Base-by-base conservation (phyloP, 1,140 invertebrate species). In the Belonocnema kinseyi region DNA sequence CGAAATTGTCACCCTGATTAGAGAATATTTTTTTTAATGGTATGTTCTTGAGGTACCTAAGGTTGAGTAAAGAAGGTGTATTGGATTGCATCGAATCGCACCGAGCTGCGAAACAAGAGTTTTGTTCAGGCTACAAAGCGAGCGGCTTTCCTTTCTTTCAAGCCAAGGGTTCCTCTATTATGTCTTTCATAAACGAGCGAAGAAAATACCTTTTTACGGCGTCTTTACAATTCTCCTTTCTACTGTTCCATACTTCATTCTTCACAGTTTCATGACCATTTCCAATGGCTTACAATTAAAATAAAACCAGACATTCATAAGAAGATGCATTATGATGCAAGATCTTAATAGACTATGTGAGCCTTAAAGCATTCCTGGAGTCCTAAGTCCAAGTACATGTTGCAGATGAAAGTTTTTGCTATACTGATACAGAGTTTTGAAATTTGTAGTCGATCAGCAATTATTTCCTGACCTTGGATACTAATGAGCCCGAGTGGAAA, bases 81-180 rank as follows among this genome's bases (percentile, higher is more conserved):
- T 66, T 66, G 26, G 14, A 40, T 40, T 46, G 61, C 61, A 40
- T 66, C 61, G 61, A 66, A 66, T 66, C 46, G 61, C 61, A 66
- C 13, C 6, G 61, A 66, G 61, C 61, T 66, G 26, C 26, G 61
- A 66, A 66, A 66, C 61, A n/a, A 66, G 61, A 66, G 61, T 66
- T 26, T 46, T 66, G 40, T 46, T 66, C 61, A 40, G 26, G 33
- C 5, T 66, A 66, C 61, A 66, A 66, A 66, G 61, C 12, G 61
- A 66, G 61, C 61, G 61, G 33, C 61, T 66, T 66, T 66, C 6
- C 19, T 46, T 66, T 10, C 61, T 66, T 33, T 66, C 33, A 66
- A 66, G 40, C 61, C 61, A 66, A 66, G 61, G 61, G 61, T 66
- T 61, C 58, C 21, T 61, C 61, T 66, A 66, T 66, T 66, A 66